These are phyloP conservation scores for Stichodactyla mertensii DNA, from an alignment of 64 coral and sea anemone genomes.

Conservation along the genomic window DNA sequence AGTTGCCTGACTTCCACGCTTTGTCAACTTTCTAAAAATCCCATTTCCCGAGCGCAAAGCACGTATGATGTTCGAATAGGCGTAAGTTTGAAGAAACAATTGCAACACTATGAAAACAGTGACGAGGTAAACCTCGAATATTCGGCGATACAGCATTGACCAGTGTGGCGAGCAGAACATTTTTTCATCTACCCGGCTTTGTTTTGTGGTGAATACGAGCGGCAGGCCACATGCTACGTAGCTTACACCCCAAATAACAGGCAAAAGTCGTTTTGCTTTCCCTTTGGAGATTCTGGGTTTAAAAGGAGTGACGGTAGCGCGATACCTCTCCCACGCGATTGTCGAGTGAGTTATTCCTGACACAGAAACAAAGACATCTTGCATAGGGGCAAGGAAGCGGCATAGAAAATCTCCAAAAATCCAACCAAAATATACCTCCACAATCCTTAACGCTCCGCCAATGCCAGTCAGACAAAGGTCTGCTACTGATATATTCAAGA, in stretches of 20 bases:
- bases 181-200: not conserved
- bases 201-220: not conserved
- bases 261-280: slow-evolving; percentile 36
- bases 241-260: slow-evolving; percentile 39
- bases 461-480: slow-evolving; percentile 56
- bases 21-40: not conserved
- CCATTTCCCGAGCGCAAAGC: not conserved
- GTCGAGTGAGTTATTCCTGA: slow-evolving; percentile 71
- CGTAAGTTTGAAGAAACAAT: slow-evolving; percentile 49
- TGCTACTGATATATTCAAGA: slow-evolving; percentile 69
- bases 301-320: slow-evolving; percentile 77
- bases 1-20: not conserved
- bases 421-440: slow-evolving; percentile 60
- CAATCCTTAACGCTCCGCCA: slow-evolving; percentile 34
- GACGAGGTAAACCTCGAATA: slow-evolving; percentile 60
- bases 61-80: slow-evolving; percentile 62
- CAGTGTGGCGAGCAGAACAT: slow-evolving; percentile 12
- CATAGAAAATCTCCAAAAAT: slow-evolving; percentile 70
- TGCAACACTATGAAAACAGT: slow-evolving; percentile 42
- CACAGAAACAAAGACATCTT: slow-evolving; percentile 67
- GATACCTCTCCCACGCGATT: slow-evolving; percentile 78
- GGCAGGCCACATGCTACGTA: slow-evolving; percentile 58
- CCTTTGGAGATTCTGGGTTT: slow-evolving; percentile 52
- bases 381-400: slow-evolving; percentile 48
- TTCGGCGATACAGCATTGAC: slow-evolving; percentile 21